A percentile compares a stretch with the other conserved stretches of the same genome.
Evolutionary conservation across 2,113 vertebrate species (phyloP).

Genomic region (Microtus richardsoni): DNA sequence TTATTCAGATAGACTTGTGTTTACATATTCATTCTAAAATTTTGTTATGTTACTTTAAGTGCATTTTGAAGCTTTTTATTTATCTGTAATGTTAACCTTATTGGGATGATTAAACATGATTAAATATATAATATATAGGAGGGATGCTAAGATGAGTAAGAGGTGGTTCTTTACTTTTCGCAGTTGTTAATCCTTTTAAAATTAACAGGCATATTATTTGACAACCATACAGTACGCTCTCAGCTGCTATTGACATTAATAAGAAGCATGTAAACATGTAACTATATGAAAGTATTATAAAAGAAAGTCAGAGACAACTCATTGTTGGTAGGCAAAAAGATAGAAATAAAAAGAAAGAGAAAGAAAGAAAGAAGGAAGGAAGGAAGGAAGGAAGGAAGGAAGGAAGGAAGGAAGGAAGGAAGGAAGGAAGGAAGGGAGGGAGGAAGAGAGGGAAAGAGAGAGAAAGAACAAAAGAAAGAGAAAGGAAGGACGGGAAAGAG

Average conservation of each 20-base stretch:
- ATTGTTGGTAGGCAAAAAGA: background rate
- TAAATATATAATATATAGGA: background rate
- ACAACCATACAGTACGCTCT: background rate
- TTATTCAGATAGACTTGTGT: background rate
- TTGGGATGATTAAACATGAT: constrained; percentile 27
- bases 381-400: rapidly evolving
- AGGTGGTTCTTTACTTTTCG: background rate
- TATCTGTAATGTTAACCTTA: background rate
- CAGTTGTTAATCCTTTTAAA: background rate
- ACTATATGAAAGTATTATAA: background rate
- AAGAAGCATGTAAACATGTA: background rate
- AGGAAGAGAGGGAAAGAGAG: rapidly evolving
- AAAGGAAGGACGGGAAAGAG: rapidly evolving
- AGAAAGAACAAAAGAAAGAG: background rate
- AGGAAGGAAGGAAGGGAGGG: too few relatives aligned
- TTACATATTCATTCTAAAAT: background rate
- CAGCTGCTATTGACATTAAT: background rate
- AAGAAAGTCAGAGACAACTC: background rate
- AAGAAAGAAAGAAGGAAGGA: too few relatives aligned
- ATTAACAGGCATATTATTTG: background rate
- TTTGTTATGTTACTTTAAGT: background rate
- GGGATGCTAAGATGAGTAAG: background rate
- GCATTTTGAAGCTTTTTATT: background rate
- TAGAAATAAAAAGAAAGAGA: too few relatives aligned
- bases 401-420: too few relatives aligned